phyloP scores from a whole-genome alignment of 2,113 vertebrate species.

The Microcebus griseorufus region DNA sequence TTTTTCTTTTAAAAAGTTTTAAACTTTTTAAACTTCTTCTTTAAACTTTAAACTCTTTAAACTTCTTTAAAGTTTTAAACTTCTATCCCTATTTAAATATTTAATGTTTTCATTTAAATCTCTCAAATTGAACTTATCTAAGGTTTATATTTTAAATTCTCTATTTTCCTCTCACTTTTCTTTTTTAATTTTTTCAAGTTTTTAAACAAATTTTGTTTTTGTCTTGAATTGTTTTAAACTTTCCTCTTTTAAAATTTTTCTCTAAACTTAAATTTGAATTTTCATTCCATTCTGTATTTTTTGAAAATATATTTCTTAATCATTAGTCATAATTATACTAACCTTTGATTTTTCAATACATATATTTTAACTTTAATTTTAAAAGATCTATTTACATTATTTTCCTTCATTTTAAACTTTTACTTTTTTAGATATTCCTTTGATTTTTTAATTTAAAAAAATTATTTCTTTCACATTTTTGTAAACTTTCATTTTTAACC shows the following conservation, averaged over 20 bases:
- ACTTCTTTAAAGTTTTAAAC: neutral
- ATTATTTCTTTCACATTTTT: neutral
- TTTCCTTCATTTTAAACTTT: constrained; percentile 19
- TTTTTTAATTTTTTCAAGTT: neutral
- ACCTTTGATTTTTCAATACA: neutral
- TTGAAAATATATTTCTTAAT: neutral
- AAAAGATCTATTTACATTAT: neutral
- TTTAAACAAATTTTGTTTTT: neutral
- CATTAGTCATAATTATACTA: neutral
- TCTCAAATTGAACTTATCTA: constrained; percentile 13
- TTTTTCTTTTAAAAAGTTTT: neutral
- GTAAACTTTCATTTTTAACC: constrained; percentile 13
- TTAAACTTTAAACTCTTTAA: too few relatives aligned
- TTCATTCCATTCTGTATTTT: neutral
- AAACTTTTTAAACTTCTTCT: neutral
- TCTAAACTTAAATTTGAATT: constrained; percentile 44
- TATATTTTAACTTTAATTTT: constrained; percentile 2
- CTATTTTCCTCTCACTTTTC: neutral
- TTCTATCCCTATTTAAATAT: neutral
- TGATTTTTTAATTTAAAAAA: neutral
- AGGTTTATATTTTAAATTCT: neutral
- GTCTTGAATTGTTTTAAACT: neutral
- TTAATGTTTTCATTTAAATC: constrained; percentile 22
- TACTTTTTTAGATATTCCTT: neutral
- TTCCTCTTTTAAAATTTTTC: neutral